Conservation (phyloP, 2,113 vertebrate genomes). For the Hydropotes inermis region DNA sequence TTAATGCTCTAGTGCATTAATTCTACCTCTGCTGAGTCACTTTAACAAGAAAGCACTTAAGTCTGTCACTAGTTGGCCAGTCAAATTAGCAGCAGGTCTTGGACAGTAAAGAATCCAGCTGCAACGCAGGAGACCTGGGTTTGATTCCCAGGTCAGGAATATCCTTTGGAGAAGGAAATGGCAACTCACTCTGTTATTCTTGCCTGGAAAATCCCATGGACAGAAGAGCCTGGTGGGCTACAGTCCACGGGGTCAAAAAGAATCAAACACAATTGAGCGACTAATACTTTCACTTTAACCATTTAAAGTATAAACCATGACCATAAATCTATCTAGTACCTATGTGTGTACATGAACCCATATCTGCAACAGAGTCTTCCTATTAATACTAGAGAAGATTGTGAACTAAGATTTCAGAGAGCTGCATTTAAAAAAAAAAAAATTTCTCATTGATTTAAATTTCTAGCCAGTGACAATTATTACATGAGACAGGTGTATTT, state of each 20-base stretch:
- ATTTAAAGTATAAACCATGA: conserved; percentile 65
- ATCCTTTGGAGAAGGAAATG: background rate
- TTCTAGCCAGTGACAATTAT: background rate
- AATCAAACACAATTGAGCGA: background rate
- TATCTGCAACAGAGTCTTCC: conserved; percentile 32
- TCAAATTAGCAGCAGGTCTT: conserved; percentile 68
- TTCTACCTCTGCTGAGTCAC: conserved; percentile 71
- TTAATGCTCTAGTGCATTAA: conserved; percentile 69
- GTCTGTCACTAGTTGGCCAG: conserved; percentile 69
- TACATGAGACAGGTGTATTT: background rate
- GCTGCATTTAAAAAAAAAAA: background rate
- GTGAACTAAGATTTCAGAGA: background rate
- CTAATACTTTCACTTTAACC: background rate
- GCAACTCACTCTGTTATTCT: background rate
- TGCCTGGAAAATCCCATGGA: background rate
- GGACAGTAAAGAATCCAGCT: background rate
- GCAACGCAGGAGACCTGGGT: background rate
- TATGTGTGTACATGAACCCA: background rate
- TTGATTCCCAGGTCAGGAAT: background rate
- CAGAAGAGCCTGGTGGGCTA: background rate
- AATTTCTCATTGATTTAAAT: background rate
- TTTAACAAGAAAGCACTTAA: conserved; percentile 72
- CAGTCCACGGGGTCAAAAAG: background rate
- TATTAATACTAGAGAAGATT: background rate
- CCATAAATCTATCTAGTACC: conserved; percentile 60